phyloP scores from a whole-genome alignment of 2,113 vertebrate species.

The Dromas ardeola region DNA sequence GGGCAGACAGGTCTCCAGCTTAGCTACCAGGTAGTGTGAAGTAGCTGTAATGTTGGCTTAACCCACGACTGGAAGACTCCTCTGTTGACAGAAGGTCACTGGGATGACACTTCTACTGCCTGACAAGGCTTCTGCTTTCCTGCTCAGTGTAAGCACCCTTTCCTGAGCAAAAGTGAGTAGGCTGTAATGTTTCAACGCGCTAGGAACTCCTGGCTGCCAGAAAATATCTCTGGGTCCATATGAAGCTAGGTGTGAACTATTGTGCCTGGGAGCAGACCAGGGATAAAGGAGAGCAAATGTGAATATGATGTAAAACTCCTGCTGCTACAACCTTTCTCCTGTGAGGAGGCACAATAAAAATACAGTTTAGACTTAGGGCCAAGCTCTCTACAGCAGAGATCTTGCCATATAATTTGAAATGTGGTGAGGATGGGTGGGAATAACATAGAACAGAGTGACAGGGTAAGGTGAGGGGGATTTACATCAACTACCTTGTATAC shows the following conservation, averaged over 20 bases:
- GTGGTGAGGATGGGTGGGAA: not conserved
- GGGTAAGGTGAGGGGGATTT: not conserved
- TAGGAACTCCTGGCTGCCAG: not conserved
- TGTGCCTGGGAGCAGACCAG: not conserved
- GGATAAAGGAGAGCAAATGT: not conserved
- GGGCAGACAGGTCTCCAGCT: not conserved
- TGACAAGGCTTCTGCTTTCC: not conserved
- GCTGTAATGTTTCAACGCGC: not conserved
- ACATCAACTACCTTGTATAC: not conserved
- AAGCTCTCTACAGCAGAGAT: not conserved
- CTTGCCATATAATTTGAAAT: not conserved
- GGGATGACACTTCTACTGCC: not conserved
- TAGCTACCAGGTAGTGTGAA: not conserved
- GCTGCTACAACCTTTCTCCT: not conserved
- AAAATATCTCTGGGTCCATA: not conserved
- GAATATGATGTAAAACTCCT: not conserved
- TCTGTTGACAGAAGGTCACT: conserved; percentile 39
- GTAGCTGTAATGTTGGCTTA: conserved; percentile 22
- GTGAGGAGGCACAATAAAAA: not conserved
- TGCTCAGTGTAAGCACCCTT: not conserved
- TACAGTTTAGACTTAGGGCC: not conserved
- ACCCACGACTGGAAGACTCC: not conserved
- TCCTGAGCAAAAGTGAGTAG: not conserved
- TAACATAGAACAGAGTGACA: not conserved
- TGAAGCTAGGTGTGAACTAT: not conserved